Evolutionary conservation across 1,140 invertebrate species (phyloP).

Genomic region (Pteromalus puparum): DNA sequence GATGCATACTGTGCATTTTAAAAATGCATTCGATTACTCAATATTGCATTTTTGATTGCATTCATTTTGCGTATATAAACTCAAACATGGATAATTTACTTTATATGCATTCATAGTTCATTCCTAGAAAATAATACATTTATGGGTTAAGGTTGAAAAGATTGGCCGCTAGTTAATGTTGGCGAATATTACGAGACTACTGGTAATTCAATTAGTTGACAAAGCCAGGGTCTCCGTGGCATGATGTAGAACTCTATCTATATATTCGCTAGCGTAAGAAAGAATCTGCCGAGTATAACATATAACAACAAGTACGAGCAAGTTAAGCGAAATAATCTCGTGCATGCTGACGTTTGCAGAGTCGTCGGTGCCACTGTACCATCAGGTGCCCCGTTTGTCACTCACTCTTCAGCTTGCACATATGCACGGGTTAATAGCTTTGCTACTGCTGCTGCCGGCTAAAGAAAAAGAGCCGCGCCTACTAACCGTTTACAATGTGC

Average conservation of each 20-base stretch:
- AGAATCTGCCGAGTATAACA: background rate
- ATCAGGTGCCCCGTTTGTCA: background rate
- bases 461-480: constrained; percentile 10
- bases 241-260: background rate
- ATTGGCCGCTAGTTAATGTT: background rate
- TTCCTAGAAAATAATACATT: background rate
- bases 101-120: too few relatives aligned
- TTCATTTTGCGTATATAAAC: too few relatives aligned
- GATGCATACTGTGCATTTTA: too few relatives aligned
- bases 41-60: too few relatives aligned
- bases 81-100: too few relatives aligned
- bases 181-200: constrained; percentile 1
- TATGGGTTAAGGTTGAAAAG: background rate
- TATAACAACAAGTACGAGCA: background rate
- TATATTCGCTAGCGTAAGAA: background rate
- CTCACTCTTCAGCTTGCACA: background rate
- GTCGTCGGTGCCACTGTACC: background rate
- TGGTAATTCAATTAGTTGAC: constrained; percentile 6
- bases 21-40: too few relatives aligned
- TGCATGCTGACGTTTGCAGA: background rate
- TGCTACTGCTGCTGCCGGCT: background rate
- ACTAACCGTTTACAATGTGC: background rate
- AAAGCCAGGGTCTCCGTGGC: background rate
- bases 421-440: background rate
- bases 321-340: constrained; percentile 17